Evolutionary conservation across 2,113 vertebrate species (phyloP).

Genomic region (Hyla sarda): DNA sequence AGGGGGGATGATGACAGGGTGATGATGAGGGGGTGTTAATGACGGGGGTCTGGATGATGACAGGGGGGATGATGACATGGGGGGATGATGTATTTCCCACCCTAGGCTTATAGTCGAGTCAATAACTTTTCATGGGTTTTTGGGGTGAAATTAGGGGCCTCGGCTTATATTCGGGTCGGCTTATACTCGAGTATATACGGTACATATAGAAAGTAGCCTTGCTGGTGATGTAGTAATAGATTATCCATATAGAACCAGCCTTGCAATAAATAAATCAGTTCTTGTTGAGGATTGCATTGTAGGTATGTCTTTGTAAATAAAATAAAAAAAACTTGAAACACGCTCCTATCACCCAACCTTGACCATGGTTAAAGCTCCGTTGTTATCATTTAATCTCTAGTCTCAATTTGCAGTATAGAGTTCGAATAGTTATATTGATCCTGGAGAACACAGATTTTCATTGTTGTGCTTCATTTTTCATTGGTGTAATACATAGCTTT

Average conservation of each 20-base stretch:
- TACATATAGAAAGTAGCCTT: no score
- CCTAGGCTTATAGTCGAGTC: no score
- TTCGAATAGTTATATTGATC: conserved; percentile 54
- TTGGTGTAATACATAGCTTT: conserved; percentile 56
- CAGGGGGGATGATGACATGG: no score
- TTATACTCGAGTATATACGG: no score
- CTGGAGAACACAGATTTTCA: conserved; percentile 51
- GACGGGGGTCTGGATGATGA: no score
- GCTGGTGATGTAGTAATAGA: not conserved
- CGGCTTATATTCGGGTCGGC: no score
- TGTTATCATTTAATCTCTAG: conserved; percentile 50
- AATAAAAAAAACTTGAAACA: conserved; percentile 35
- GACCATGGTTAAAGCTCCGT: conserved; percentile 44
- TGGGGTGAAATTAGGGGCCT: no score
- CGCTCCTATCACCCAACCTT: conserved; percentile 42
- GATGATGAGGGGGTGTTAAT: no score
- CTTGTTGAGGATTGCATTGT: conserved; percentile 26
- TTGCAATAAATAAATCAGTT: conserved; percentile 33
- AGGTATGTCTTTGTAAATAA: conserved; percentile 40
- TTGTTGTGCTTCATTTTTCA: conserved; percentile 53
- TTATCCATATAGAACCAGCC: not conserved
- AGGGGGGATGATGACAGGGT: no score
- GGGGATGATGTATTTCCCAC: no score
- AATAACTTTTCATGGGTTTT: no score
- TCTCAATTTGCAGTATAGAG: conserved; percentile 52